Evolutionary conservation across 2,888 invertebrate genomes (phyloP).

Genomic region (Hydroisotoma schaefferi): DNA sequence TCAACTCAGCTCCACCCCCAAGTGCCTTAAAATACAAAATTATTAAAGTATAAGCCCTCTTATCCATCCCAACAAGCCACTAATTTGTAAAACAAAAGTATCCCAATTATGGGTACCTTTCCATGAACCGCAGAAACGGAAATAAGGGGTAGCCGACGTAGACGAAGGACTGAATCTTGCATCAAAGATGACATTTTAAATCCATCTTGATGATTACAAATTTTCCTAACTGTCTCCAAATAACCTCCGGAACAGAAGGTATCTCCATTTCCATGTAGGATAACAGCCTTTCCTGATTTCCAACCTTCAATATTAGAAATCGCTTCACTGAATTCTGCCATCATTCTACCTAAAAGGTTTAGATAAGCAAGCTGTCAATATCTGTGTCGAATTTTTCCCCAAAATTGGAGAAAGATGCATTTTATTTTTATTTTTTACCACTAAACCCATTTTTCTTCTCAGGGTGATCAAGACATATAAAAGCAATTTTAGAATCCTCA

Average conservation of each 20-base stretch:
- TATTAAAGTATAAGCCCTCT: not conserved
- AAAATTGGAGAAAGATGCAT: not conserved
- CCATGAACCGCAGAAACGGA: slow-evolving; percentile 56
- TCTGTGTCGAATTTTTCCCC: not conserved
- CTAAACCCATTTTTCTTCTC: slow-evolving; percentile 55
- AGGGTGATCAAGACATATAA: slow-evolving; percentile 53
- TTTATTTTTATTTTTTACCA: slow-evolving; percentile 52
- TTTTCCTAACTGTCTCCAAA: slow-evolving; percentile 52
- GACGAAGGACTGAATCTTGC: slow-evolving; percentile 53
- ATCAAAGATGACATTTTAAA: slow-evolving; percentile 54
- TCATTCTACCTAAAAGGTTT: slow-evolving; percentile 55
- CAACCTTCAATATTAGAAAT: slow-evolving; percentile 54
- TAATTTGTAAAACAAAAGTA: not conserved
- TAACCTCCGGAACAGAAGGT: slow-evolving; percentile 60
- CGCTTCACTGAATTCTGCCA: slow-evolving; percentile 55
- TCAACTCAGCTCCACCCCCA: slow-evolving; percentile 59
- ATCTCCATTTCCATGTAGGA: slow-evolving; percentile 53
- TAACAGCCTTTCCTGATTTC: slow-evolving; percentile 54
- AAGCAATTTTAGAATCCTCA: slow-evolving; percentile 54
- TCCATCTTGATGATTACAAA: slow-evolving; percentile 51
- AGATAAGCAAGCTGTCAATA: not conserved
- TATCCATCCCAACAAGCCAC: no score
- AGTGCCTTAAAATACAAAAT: slow-evolving; percentile 50
- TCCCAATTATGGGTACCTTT: slow-evolving; percentile 22
- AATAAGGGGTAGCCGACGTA: slow-evolving; percentile 55